Percentiles rank a stretch among this genome's conserved stretches.
Evolutionary conservation across 2,797 vertebrate species (phyloP).

Genomic region (Pseudochaenichthys georgianus): DNA sequence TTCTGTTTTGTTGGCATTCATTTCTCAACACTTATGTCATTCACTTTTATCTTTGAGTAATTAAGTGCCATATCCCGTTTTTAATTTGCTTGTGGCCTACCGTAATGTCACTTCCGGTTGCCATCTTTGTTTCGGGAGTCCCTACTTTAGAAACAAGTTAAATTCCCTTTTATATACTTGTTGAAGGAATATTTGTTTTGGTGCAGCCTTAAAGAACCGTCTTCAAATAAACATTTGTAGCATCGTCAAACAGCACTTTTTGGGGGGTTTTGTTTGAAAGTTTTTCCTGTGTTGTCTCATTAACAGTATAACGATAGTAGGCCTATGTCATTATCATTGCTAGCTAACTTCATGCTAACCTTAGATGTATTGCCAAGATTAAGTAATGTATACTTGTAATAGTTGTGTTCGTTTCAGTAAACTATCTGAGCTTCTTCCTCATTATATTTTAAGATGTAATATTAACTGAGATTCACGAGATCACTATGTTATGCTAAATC

Average conservation of each 20-base stretch:
- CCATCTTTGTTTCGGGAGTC: conserved; percentile 4
- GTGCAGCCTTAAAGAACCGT: background rate
- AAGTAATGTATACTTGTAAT: background rate
- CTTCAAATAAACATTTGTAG: background rate
- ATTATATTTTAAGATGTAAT: background rate
- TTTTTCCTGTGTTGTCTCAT: background rate
- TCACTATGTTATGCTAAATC: background rate
- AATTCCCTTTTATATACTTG: background rate
- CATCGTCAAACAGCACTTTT: background rate
- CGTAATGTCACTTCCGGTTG: background rate
- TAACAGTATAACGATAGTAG: background rate
- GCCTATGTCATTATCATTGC: background rate
- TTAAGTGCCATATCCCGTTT: background rate
- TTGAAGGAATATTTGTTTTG: background rate
- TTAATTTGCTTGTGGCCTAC: background rate
- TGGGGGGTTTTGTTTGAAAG: background rate
- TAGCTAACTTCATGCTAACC: background rate
- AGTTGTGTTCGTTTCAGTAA: no score
- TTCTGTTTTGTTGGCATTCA: background rate
- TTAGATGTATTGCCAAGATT: background rate
- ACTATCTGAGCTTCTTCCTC: background rate
- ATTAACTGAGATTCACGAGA: background rate
- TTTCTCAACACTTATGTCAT: background rate
- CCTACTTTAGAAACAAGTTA: background rate
- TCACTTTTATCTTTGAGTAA: no score